These are phyloP conservation scores for Rhinichthys osculus DNA, from an alignment of 2,797 vertebrate genomes.

Conservation along the genomic window DNA sequence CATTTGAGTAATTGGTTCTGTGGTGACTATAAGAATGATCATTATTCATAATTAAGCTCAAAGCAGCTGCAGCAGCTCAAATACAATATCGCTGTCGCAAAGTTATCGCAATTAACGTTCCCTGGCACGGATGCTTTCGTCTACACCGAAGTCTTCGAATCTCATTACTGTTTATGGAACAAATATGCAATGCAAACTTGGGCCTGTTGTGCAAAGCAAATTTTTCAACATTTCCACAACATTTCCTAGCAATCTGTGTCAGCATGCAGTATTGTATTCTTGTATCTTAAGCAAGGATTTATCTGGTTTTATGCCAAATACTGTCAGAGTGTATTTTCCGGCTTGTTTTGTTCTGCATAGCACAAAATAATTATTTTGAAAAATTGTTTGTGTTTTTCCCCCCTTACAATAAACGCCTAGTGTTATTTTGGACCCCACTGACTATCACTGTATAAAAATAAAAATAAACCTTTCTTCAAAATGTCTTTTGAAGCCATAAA, in stretches of 20 bases:
- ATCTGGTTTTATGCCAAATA: background rate
- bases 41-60: conserved; percentile 55
- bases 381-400: background rate
- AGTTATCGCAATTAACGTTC: conserved; percentile 24
- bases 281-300: background rate
- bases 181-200: background rate
- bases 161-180: conserved; percentile 13
- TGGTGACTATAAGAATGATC: conserved; percentile 41
- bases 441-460: background rate
- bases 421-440: background rate
- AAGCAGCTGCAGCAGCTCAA: conserved; percentile 52
- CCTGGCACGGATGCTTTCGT: background rate
- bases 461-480: background rate
- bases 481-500: background rate
- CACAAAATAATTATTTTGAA: background rate
- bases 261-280: background rate
- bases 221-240: background rate
- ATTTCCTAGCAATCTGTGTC: background rate
- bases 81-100: conserved; percentile 3
- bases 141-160: background rate
- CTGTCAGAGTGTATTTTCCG: background rate
- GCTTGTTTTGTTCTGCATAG: background rate
- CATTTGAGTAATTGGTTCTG: conserved; percentile 54
- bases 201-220: background rate
- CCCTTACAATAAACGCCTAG: background rate